Base-by-base conservation (phyloP, 2,888 invertebrate species). In the Pardosa pseudoannulata region DNA sequence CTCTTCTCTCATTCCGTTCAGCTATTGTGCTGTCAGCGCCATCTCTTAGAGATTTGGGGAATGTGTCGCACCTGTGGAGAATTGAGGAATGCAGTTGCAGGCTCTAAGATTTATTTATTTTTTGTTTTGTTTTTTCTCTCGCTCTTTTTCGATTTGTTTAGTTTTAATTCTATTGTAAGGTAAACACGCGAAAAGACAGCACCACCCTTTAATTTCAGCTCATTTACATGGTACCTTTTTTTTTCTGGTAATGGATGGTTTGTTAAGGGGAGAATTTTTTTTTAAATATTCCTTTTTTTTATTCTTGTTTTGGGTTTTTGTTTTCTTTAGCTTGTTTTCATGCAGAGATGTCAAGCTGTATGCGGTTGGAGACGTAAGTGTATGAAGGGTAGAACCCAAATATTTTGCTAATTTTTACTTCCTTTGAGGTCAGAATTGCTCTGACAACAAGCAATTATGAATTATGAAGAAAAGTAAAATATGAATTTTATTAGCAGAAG, bases 191-290 rank as follows among this genome's bases (percentile, higher is more conserved):
- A 27, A 71, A 41, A 50, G 16, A 6, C 2, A 36, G 23, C 19
- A 41, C 64, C 83, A 65, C 83, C 83, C 78, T 67, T 85, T 73
- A 78, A 85, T 85, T 78, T 39, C 16, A 70, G 65, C 67, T 78
- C 50, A 85, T 81, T 80, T 75, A 70, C 81, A 81, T 36, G 36
- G 16, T 27, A 11, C 16, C 31, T 23, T 27, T 46, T 56, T 56
- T 56, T 56, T 56, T 19, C 56, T 19, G 13, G 56, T 71, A 71
- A 71, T 71, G 29, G 29, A 71, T 71, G 41, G 46, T 28, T 46
- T 71, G 68, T 39, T 9, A 19, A 39, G 27, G 19, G 27, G n/a
- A 31, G 23, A 23, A 32, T 5, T 5, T 2, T 16, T 9, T 46
- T 46, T 46, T n/a, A n/a, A n/a, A n/a, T n/a, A n/a, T n/a, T n/a